Evolutionary conservation across 2,797 vertebrate genomes (phyloP).

Genomic region (Macrochelys suwanniensis): DNA sequence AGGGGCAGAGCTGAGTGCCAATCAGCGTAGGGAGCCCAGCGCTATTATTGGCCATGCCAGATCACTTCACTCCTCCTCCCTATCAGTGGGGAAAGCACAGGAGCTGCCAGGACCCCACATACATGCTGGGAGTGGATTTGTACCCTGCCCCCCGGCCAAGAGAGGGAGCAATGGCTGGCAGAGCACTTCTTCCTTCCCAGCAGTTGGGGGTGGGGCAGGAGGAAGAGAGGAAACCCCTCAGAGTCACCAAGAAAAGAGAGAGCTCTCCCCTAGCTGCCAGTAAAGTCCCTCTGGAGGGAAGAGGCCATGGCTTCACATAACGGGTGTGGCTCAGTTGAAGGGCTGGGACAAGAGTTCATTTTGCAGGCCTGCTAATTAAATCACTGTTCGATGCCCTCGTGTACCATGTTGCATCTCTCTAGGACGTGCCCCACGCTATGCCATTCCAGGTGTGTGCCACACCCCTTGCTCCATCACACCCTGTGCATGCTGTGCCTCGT

Average conservation of each 20-base stretch:
- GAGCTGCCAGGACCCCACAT: neutral
- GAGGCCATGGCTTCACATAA: too few species aligned
- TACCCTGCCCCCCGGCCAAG: neutral
- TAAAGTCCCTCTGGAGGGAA: too few species aligned
- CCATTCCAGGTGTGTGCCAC: neutral
- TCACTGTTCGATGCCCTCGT: neutral
- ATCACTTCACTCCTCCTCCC: neutral
- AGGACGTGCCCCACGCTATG: neutral
- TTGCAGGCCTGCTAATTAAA: neutral
- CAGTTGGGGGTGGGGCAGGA: neutral
- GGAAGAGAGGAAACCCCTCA: neutral
- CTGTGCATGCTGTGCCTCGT: neutral
- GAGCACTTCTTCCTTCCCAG: neutral
- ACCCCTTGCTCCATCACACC: too few species aligned
- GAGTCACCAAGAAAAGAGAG: neutral
- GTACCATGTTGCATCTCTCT: neutral
- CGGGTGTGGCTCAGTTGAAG: neutral
- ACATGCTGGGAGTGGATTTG: neutral
- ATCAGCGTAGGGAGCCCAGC: neutral
- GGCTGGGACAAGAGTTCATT: neutral
- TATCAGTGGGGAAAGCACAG: neutral
- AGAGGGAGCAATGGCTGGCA: neutral
- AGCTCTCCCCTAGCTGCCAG: neutral
- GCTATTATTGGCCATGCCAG: neutral
- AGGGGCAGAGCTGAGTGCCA: neutral